Conservation (phyloP, 2,797 vertebrate genomes). For the Falco biarmicus region DNA sequence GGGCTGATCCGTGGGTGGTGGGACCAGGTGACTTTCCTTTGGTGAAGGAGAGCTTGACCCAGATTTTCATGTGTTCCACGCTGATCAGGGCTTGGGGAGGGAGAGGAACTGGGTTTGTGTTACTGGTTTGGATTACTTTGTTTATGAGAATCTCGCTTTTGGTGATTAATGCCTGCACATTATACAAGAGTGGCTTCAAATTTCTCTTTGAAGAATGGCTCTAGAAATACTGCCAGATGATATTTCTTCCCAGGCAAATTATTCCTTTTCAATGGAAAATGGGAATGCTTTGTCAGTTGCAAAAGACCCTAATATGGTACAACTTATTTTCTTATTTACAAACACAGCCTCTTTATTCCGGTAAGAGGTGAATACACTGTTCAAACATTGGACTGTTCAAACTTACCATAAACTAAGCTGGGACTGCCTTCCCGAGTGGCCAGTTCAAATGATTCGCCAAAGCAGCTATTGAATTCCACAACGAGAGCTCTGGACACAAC, state of each 20-base stretch:
- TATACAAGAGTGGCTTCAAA: not conserved
- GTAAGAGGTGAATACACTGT: not conserved
- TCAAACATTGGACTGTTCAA: not conserved
- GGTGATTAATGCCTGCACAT: not conserved
- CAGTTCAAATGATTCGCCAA: slow-evolving; percentile 49
- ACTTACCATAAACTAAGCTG: slow-evolving; percentile 13
- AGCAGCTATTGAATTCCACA: slow-evolving; percentile 44
- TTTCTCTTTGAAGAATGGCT: slow-evolving; percentile 12
- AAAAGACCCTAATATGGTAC: slow-evolving; percentile 35
- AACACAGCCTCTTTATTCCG: slow-evolving; percentile 21
- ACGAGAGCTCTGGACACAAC: not conserved
- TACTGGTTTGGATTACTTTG: slow-evolving; percentile 20
- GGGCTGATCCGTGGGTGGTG: not conserved
- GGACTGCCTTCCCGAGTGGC: slow-evolving; percentile 42
- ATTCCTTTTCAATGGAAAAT: slow-evolving; percentile 39
- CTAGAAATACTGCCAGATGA: slow-evolving; percentile 30
- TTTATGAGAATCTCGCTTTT: slow-evolving; percentile 10
- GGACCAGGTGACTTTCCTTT: not conserved
- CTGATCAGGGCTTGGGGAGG: not conserved
- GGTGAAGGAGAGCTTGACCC: not conserved
- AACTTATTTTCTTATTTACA: slow-evolving; percentile 40
- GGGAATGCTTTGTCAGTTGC: slow-evolving; percentile 23
- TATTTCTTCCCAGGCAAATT: slow-evolving; percentile 29
- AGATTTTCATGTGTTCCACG: not conserved
- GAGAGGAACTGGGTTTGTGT: not conserved